Evolutionary conservation across 1,140 invertebrate species (phyloP).

Genomic region (Gerris buenoi): DNA sequence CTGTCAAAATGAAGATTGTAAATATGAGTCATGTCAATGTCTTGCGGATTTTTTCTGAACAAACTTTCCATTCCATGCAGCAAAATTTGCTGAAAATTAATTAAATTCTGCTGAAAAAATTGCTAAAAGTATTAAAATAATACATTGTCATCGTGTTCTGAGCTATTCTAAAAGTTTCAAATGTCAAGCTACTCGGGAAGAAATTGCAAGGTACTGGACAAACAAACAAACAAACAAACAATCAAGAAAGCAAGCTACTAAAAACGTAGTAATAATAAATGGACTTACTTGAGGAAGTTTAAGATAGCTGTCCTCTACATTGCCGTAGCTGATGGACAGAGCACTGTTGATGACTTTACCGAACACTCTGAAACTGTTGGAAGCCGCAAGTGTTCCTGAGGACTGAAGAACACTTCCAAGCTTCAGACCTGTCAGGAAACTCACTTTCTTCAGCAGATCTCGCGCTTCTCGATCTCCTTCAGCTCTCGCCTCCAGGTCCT

Average conservation of each 20-base stretch:
- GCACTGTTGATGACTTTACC: conserved; percentile 20
- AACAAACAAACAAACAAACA: too few relatives aligned
- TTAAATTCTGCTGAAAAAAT: too few relatives aligned
- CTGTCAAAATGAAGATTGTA: too few relatives aligned
- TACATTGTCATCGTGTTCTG: too few relatives aligned
- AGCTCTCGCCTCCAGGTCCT: neutral
- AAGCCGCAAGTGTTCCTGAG: conserved; percentile 17
- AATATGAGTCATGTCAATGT: too few relatives aligned
- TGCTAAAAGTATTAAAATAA: too few relatives aligned
- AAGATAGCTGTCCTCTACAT: neutral
- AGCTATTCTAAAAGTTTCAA: too few relatives aligned
- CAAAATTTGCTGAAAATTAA: too few relatives aligned
- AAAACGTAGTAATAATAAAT: neutral
- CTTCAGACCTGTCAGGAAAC: conserved; percentile 16
- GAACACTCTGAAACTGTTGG: conserved; percentile 17
- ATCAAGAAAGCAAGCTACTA: too few relatives aligned
- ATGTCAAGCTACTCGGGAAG: too few relatives aligned
- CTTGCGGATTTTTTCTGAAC: too few relatives aligned
- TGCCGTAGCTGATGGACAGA: conserved; percentile 17
- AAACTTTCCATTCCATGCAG: too few relatives aligned
- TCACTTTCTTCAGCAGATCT: conserved; percentile 16
- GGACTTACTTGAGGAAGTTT: conserved; percentile 2
- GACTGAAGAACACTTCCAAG: neutral
- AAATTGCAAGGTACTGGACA: neutral
- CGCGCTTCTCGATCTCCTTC: conserved; percentile 11